phyloP scores from a whole-genome alignment of 2,888 invertebrate genomes.

The Drosophila limbata region DNA sequence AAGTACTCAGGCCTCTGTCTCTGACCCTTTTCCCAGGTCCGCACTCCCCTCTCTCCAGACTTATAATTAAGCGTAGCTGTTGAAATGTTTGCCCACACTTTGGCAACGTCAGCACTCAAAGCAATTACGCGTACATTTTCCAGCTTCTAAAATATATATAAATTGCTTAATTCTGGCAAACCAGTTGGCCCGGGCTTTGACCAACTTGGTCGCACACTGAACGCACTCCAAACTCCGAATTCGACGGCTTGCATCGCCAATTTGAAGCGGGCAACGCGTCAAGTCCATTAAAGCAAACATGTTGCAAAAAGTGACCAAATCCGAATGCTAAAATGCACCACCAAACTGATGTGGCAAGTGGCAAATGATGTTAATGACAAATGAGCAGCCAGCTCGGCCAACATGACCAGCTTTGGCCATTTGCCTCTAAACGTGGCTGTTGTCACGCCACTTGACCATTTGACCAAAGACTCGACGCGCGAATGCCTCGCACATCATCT shows the following conservation, averaged over 20 bases:
- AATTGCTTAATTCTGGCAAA: slow-evolving; percentile 64
- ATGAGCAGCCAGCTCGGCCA: slow-evolving; percentile 42
- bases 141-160: slow-evolving; percentile 43
- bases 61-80: slow-evolving; percentile 76
- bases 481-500: slow-evolving; percentile 33
- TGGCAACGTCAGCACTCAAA: slow-evolving; percentile 41
- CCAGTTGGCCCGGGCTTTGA: slow-evolving; percentile 38
- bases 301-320: slow-evolving; percentile 72
- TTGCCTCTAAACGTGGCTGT: slow-evolving; percentile 42
- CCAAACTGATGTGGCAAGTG: slow-evolving; percentile 58
- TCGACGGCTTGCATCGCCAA: slow-evolving; percentile 29
- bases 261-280: slow-evolving; percentile 54
- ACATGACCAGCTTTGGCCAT: slow-evolving; percentile 18
- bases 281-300: slow-evolving; percentile 66
- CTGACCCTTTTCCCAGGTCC: not conserved
- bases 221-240: slow-evolving; percentile 29
- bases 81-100: slow-evolving; percentile 72
- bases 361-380: slow-evolving; percentile 68
- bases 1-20: slow-evolving; percentile 28
- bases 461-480: slow-evolving; percentile 32
- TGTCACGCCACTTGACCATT: slow-evolving; percentile 60
- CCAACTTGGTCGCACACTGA: slow-evolving; percentile 32
- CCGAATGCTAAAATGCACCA: slow-evolving; percentile 53
- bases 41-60: slow-evolving; percentile 12
- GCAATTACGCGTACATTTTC: slow-evolving; percentile 57